phyloP scores from a whole-genome alignment of 53 echinoderm and acorn worm species.

The Actinopyga echinites region DNA sequence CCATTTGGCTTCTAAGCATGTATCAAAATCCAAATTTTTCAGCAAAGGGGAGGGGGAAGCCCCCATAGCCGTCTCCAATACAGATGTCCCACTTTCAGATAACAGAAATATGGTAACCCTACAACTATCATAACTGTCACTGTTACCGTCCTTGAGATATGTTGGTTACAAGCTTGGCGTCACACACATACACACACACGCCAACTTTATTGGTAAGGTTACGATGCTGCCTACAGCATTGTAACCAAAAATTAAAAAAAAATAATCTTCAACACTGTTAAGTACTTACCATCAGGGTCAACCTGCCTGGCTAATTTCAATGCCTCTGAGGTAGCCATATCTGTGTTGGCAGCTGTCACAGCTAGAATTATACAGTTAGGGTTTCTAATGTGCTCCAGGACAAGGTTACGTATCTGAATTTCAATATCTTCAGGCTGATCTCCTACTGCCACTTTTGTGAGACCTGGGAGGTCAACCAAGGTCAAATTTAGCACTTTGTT shows the following conservation, averaged over 20 bases:
- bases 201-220: neutral
- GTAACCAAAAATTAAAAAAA: no score
- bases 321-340: slow-evolving; percentile 97
- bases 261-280: neutral
- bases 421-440: slow-evolving; percentile 99
- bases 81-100: no score
- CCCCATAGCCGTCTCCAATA: no score
- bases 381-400: slow-evolving; percentile 88
- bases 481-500: slow-evolving; percentile 91
- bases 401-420: slow-evolving; percentile 78
- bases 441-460: slow-evolving; percentile 96
- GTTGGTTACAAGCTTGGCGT: no score
- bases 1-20: neutral
- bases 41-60: neutral
- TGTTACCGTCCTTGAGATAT: no score
- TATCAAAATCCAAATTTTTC: no score
- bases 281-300: slow-evolving; percentile 90
- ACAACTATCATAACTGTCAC: no score
- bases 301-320: slow-evolving; percentile 90
- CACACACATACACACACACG: no score
- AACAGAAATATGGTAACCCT: no score
- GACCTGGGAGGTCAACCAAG: slow-evolving; percentile 95
- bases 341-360: slow-evolving; percentile 96
- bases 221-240: no score
- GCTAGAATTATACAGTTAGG: slow-evolving; percentile 97